Evolutionary conservation across 1,140 invertebrate species (phyloP).

Genomic region (Drosophila ambigua): DNA sequence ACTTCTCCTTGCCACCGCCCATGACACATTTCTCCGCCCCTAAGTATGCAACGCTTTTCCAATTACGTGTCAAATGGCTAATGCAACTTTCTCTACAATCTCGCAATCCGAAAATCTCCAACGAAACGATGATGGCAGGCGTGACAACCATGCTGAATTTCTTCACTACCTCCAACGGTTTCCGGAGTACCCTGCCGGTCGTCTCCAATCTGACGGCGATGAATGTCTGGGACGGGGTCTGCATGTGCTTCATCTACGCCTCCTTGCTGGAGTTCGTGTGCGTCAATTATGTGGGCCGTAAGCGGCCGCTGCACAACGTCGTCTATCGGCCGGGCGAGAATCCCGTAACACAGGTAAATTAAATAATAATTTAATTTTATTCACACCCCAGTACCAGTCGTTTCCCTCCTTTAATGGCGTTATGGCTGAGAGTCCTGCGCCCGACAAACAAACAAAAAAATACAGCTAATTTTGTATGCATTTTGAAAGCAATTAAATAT

Average conservation of each 20-base stretch:
- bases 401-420: slow-evolving; percentile 3
- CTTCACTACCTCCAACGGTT: slow-evolving; percentile 96
- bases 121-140: slow-evolving; percentile 85
- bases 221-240: slow-evolving; percentile 98
- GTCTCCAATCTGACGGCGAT: slow-evolving; percentile 97
- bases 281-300: slow-evolving; percentile 97
- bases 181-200: slow-evolving; percentile 94
- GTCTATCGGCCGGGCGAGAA: slow-evolving; percentile 95
- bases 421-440: neutral
- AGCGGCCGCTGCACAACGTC: slow-evolving; percentile 93
- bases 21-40: slow-evolving; percentile 6
- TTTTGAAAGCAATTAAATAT: slow-evolving; percentile 68
- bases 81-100: slow-evolving; percentile 51
- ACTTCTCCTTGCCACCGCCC: neutral
- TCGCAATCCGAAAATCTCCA: slow-evolving; percentile 1
- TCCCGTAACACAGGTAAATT: slow-evolving; percentile 93
- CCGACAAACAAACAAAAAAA: slow-evolving; percentile 18
- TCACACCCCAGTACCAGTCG: slow-evolving; percentile 19
- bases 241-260: slow-evolving; percentile 98
- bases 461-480: slow-evolving; percentile 56
- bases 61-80: slow-evolving; percentile 53
- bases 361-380: slow-evolving; percentile 42
- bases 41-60: slow-evolving; percentile 32
- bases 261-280: slow-evolving; percentile 96
- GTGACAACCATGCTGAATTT: slow-evolving; percentile 99